Evolutionary conservation across 1,140 invertebrate species (phyloP), one percentile per base, ranked within the genome.

Genomic region (Pseudomyrmex sp.): DNA sequence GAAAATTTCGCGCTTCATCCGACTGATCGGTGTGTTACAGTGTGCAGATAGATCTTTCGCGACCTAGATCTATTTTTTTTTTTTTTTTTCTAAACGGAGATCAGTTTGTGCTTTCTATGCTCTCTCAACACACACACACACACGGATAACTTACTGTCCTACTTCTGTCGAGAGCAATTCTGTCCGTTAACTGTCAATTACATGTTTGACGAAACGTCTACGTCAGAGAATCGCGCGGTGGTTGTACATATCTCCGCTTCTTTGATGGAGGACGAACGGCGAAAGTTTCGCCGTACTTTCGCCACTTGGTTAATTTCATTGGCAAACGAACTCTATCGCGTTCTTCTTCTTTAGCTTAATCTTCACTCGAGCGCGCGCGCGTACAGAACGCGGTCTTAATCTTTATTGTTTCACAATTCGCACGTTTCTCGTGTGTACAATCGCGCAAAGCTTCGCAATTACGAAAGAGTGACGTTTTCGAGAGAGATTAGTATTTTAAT

Each of bases 251-350:
- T 26, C 26, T 23, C 2, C 26, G 26, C 3, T 68, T 50, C 23
- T 68, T 56, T 5, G 13, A 2, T 8, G 46, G 13, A 59, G 35
- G 72, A 65, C 48, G 15, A 15, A 12, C 4, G 66, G 59, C 1
- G 76, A 80, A 80, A 80, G 76, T 72, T n/a, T 4, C 61, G 9
- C 10, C n/a, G 15, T 18, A n/a, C 54, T 80, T 80, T 80, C 66
- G 20, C 54, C 46, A 20, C 10, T 20, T 56, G 10, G 44, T 69
- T 56, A 48, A 80, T 72, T 72, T 46, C 1, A 9, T n/a, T 69
- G 5, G 15, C 15, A 44, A 65, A 10, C 35, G 0, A 35, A 35
- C 35, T 26, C 26, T 26, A 65, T 46, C 68, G 12, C 20, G 52
- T 35, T 79, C 75, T 23, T 68, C 15, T 69, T 18, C 20, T 20